Percentiles rank a stretch among this genome's conserved stretches.
Evolutionary conservation across 1,140 invertebrate genomes (phyloP).

Genomic region (Arctopsyche grandis): DNA sequence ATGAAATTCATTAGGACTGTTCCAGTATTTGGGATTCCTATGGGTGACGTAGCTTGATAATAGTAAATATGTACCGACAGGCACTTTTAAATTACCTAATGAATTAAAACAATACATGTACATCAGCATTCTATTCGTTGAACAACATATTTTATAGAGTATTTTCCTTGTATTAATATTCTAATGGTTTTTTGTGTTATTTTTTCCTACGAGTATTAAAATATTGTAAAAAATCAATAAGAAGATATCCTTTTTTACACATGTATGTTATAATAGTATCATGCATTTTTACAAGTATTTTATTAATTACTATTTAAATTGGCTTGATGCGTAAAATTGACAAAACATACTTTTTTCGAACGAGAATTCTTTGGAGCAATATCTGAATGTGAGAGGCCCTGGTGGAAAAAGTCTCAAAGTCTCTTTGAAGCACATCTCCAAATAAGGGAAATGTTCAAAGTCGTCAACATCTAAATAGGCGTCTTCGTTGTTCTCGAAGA

Average conservation of each 20-base stretch:
- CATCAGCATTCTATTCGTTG: background rate
- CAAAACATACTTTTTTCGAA: conserved; percentile 15
- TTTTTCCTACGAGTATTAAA: no score
- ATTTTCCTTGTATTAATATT: background rate
- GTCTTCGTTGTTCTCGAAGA: background rate
- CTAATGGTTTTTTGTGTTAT: no score
- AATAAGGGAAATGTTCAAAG: conserved; percentile 6
- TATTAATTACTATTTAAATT: no score
- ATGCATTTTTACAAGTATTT: background rate
- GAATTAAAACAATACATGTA: background rate
- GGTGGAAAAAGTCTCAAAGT: conserved; percentile 6
- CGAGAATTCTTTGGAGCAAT: background rate
- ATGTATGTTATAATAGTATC: background rate
- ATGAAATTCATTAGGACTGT: background rate
- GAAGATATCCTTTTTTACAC: no score
- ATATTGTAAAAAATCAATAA: no score
- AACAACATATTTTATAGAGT: background rate
- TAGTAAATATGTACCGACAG: background rate
- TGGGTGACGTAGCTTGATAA: background rate
- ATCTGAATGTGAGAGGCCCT: background rate
- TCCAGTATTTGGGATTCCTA: conserved; percentile 18
- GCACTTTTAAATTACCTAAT: conserved; percentile 7
- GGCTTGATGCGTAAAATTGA: no score
- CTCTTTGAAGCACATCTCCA: conserved; percentile 33
- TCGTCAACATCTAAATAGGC: background rate